Conservation (phyloP, 2,888 invertebrate species). For the Dryomyza anilis region DNA sequence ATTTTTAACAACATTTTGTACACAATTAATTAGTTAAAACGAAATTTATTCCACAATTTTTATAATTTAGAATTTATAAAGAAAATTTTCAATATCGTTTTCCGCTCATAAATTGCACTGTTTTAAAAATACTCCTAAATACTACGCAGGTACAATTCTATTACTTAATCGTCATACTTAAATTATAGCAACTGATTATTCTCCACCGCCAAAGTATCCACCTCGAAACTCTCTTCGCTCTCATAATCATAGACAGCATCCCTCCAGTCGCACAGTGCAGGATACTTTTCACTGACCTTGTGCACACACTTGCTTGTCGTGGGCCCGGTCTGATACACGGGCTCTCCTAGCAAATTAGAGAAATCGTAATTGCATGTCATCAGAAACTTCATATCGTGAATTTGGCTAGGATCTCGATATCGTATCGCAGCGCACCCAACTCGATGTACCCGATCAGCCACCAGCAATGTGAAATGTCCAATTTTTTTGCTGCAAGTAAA, state of each 20-base stretch:
- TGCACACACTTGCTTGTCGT: constrained; percentile 50
- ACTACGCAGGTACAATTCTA: too few species aligned
- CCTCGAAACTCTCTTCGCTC: constrained; percentile 45
- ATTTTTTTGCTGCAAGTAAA: constrained; percentile 58
- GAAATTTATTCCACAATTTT: too few species aligned
- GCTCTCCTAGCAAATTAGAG: constrained; percentile 51
- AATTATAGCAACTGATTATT: constrained; percentile 35
- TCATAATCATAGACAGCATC: constrained; percentile 44
- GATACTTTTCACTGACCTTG: constrained; percentile 47
- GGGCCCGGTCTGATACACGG: constrained; percentile 50
- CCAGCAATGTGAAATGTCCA: constrained; percentile 56
- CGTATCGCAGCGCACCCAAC: constrained; percentile 56
- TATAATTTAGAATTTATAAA: too few species aligned
- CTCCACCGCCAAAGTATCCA: constrained; percentile 41
- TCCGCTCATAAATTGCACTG: too few species aligned
- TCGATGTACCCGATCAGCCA: constrained; percentile 53
- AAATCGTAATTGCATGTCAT: constrained; percentile 59
- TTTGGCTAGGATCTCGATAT: constrained; percentile 40
- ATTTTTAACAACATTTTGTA: too few species aligned
- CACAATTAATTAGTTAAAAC: too few species aligned
- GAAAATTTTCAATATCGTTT: too few species aligned
- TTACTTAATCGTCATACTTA: too few species aligned
- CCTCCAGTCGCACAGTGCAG: constrained; percentile 53
- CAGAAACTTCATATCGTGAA: constrained; percentile 42
- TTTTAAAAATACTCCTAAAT: too few species aligned